A percentile compares a stretch with the other conserved stretches of the same genome.
Evolutionary conservation across 2,797 vertebrate species (phyloP).

Genomic region (Schizothorax lantsangensis): DNA sequence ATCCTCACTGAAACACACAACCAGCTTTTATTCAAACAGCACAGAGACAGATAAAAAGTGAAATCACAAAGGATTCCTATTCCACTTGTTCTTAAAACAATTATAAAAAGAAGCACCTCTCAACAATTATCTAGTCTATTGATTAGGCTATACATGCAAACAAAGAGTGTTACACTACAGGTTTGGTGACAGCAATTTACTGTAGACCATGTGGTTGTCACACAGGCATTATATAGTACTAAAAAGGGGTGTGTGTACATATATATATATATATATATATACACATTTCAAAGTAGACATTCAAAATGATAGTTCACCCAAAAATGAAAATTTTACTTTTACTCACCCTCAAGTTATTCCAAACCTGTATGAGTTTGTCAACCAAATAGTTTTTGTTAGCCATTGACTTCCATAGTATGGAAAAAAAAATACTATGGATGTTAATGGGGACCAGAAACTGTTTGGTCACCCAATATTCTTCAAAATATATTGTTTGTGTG

Average conservation of each 20-base stretch:
- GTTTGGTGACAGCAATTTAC: not conserved
- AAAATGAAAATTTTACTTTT: not conserved
- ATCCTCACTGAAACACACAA: slow-evolving; percentile 83
- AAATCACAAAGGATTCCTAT: not conserved
- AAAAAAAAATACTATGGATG: not conserved
- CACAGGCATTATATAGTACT: not conserved
- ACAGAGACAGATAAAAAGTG: not conserved
- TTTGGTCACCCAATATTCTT: not conserved
- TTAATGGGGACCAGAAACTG: not conserved
- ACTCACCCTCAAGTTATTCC: too few relatives aligned
- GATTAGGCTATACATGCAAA: not conserved
- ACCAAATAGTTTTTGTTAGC: not conserved
- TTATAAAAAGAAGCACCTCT: too few relatives aligned
- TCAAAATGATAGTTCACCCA: too few relatives aligned
- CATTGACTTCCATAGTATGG: not conserved
- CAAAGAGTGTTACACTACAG: not conserved
- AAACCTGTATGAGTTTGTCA: not conserved
- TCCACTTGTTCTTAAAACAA: not conserved
- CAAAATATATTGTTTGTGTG: not conserved
- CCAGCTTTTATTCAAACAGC: not conserved
- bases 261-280: too few relatives aligned
- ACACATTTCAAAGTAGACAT: too few relatives aligned
- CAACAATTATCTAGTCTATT: not conserved
- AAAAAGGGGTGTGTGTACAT: not conserved
- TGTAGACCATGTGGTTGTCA: not conserved